Evolutionary conservation across 2,797 vertebrate genomes (phyloP).

Genomic region (Cheirogaleus major): DNA sequence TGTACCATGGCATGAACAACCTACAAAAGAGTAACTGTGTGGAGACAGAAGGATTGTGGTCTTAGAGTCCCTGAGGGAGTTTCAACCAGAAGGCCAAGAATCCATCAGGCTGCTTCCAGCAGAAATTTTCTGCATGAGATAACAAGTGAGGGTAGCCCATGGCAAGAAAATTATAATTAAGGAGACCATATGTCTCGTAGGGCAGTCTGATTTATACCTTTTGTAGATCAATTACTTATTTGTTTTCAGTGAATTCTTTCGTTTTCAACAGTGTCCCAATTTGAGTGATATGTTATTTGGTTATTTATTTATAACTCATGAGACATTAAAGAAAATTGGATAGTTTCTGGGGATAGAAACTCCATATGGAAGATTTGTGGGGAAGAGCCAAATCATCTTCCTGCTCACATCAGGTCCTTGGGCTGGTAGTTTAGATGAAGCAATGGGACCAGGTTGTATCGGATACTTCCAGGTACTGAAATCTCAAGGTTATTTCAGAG

Average conservation of each 20-base stretch:
- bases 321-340: not conserved
- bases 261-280: not conserved
- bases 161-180: conserved; percentile 39
- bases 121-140: conserved; percentile 38
- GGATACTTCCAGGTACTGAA: not conserved
- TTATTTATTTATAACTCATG: not conserved
- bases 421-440: not conserved
- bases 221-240: not conserved
- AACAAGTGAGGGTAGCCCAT: not conserved
- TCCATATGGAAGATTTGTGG: not conserved
- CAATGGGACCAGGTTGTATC: not conserved
- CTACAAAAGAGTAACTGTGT: conserved; percentile 7
- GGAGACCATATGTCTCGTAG: conserved; percentile 27
- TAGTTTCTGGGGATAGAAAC: not conserved
- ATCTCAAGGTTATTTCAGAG: not conserved
- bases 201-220: not conserved
- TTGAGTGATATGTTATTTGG: not conserved
- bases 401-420: not conserved
- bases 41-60: not conserved
- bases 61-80: conserved; percentile 5
- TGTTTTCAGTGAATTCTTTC: conserved; percentile 4
- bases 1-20: not conserved
- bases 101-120: conserved; percentile 5
- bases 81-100: not conserved
- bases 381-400: not conserved